Base-by-base conservation (phyloP, 2,888 invertebrate species). In the Zygothrica quintamaculata region DNA sequence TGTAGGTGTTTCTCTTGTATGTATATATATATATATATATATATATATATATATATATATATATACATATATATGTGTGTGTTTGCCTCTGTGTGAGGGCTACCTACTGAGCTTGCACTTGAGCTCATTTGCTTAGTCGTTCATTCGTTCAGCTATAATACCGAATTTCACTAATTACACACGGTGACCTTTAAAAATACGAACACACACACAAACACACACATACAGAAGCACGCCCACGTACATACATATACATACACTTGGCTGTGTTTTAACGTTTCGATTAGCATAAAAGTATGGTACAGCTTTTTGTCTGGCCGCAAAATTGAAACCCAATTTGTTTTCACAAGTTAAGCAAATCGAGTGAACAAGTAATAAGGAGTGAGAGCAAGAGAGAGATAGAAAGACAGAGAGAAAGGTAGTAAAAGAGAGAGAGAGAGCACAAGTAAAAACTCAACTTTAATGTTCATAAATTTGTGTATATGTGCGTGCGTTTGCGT, bases 151-250 rank as follows among this genome's bases (percentile, higher is more conserved):
- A 72, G 76, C 77, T 47, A 51, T 72, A 77, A 71, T 85, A 80
- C 84, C 72, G 68, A 81, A 79, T 80, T 87, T 87, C 76, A 87
- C 85, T 81, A 82, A 87, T 84, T 87, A 84, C 87, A 68, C 66
- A 58, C 34, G 55, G 51, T 69, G 72, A 72, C 72, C 72, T 72
- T 74, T 69, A 72, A 74, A 57, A 36, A 25, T 34, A 29, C 40
- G 3, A 18, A 33, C 37, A 43, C 40, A 36, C 33, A 65, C 31
- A 50, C 29, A 33, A 22, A 22, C 11, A 8, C 29, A 34, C 6
- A 25, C 33, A 9, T 31, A 47, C 16, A 34, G 12, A 8, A 5
- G 11, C 3, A 12, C 12, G 13, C 36, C 8, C 12, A 36, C 4
- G 4, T 9, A 37, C 11, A 4, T 5, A 37, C 13, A 3, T n/a